These are phyloP conservation scores for Tetranychus piercei DNA, from an alignment of 2,888 invertebrate species.

Conservation along the genomic window DNA sequence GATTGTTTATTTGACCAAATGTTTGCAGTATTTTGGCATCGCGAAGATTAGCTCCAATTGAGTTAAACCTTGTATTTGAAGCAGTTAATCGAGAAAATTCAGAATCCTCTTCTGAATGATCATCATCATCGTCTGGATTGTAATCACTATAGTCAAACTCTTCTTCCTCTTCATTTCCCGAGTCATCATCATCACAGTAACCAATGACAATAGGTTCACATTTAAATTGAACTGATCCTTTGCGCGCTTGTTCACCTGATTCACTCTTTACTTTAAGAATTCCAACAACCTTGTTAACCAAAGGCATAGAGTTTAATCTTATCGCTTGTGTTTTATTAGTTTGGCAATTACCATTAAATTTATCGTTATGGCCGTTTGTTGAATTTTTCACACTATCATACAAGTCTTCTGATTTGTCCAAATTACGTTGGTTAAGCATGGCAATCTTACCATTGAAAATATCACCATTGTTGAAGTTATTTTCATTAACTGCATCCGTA, in stretches of 20 bases:
- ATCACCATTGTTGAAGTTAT: neutral
- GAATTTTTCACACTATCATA: neutral
- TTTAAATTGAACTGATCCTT: constrained; percentile 8
- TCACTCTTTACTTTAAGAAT: neutral
- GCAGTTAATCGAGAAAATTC: constrained; percentile 13
- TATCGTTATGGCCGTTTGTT: neutral
- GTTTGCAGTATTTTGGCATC: neutral
- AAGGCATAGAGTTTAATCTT: neutral
- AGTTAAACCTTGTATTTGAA: constrained; percentile 8
- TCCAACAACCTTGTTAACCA: neutral
- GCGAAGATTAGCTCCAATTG: constrained; percentile 12
- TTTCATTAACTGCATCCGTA: neutral
- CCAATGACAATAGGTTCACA: constrained; percentile 17
- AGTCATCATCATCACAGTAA: constrained; percentile 4
- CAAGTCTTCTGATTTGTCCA: neutral
- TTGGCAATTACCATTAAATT: neutral
- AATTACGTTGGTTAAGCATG: neutral
- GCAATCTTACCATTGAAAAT: neutral
- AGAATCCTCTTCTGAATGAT: constrained; percentile 11
- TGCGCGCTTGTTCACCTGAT: neutral
- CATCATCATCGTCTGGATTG: constrained; percentile 8
- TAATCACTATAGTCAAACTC: neutral
- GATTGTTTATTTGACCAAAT: neutral
- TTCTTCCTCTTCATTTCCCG: constrained; percentile 3
- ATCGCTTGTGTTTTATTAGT: neutral